Evolutionary conservation across 2,113 vertebrate genomes (phyloP).

Genomic region (Oreochromis tanganicae): DNA sequence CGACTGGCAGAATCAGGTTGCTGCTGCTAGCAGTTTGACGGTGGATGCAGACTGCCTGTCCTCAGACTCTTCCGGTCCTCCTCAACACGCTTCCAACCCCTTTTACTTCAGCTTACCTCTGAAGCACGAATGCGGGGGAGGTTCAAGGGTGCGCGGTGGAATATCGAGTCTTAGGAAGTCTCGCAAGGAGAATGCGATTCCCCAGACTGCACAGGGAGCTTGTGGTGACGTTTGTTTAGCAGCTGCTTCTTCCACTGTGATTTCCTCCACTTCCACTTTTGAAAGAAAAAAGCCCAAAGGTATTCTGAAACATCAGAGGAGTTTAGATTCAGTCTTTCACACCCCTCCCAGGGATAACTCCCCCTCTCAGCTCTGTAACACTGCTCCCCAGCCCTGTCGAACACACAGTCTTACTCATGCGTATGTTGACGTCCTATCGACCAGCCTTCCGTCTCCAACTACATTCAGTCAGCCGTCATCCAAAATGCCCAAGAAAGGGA

Average conservation of each 20-base stretch:
- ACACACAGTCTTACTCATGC: constrained; percentile 1
- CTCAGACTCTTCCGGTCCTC: constrained; percentile 16
- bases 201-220: constrained; percentile 42
- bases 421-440: constrained; percentile 7
- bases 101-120: constrained; percentile 55
- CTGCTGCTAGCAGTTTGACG: background rate
- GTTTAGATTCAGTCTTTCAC: constrained; percentile 68
- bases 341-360: constrained; percentile 26
- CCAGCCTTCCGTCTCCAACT: constrained; percentile 16
- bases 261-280: constrained; percentile 7
- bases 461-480: constrained; percentile 58
- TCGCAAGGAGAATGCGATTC: constrained; percentile 74
- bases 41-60: background rate
- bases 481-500: constrained; percentile 77
- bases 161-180: constrained; percentile 71
- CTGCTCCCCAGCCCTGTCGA: background rate
- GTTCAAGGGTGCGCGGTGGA: constrained; percentile 16
- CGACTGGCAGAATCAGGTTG: constrained; percentile 70
- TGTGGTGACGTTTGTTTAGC: constrained; percentile 5
- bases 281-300: constrained; percentile 72
- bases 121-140: constrained; percentile 17
- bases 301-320: constrained; percentile 74
- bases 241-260: background rate
- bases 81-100: constrained; percentile 4
- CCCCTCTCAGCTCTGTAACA: background rate